These are phyloP conservation scores for Hoplias malabaricus DNA, from an alignment of 2,113 vertebrate species.

Conservation along the genomic window DNA sequence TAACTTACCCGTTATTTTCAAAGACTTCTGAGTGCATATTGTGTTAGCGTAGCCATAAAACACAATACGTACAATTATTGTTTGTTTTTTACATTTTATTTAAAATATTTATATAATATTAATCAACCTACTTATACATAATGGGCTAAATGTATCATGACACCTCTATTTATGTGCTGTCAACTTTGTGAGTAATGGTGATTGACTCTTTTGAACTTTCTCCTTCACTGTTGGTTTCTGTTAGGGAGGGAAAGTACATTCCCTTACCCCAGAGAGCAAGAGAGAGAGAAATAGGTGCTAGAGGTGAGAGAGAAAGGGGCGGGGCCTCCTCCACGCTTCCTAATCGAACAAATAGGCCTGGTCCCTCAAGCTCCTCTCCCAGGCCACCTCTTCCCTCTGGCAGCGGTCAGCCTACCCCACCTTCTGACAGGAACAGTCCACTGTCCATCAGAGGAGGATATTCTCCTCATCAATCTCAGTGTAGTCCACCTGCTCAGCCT, in stretches of 20 bases:
- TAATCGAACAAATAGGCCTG: conserved; percentile 68
- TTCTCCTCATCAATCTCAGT: conserved; percentile 78
- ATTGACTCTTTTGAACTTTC: neutral
- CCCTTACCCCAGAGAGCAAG: conserved; percentile 86
- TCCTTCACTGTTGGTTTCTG: neutral
- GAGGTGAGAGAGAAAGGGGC: conserved; percentile 63
- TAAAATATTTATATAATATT: too few relatives aligned
- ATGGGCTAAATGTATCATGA: neutral
- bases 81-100: too few relatives aligned
- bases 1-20: neutral
- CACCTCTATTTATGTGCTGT: neutral
- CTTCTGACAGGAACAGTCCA: conserved; percentile 72
- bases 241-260: conserved; percentile 86
- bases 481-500: conserved; percentile 65
- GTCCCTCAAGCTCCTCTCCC: conserved; percentile 64
- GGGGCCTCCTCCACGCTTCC: conserved; percentile 66
- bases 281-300: conserved; percentile 78
- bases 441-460: conserved; percentile 68
- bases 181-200: neutral
- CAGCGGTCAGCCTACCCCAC: conserved; percentile 56
- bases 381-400: conserved; percentile 56
- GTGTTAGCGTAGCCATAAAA: neutral
- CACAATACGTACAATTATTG: neutral
- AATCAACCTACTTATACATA: too few relatives aligned
- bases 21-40: neutral